Evolutionary conservation across 1,140 invertebrate species (phyloP), one percentile per base, ranked within the genome.

Genomic region (Pseudomyrmex gracilis): DNA sequence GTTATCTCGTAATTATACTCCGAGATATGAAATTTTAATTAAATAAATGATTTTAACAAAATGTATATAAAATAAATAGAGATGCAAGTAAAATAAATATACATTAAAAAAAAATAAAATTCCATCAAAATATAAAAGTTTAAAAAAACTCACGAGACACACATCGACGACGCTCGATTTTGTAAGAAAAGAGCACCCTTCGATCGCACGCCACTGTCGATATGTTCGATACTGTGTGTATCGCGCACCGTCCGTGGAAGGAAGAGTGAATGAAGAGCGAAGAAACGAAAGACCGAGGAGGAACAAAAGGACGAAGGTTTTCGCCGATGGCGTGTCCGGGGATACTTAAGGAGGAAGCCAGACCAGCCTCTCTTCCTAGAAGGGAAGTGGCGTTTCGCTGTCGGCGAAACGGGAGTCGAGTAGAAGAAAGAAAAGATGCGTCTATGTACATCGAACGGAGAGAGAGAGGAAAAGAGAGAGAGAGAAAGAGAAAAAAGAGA

Each of bases 291-390:
- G 2, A 51, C 24, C 12, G 10, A 80, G 83, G 82, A 87, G 70
- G 60, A 89, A 83, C 70, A 83, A 87, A 85, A 85, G 82, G 85
- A 77, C 83, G 58, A 83, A 80, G 82, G 89, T 92, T 93, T 80
- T 93, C 82, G 90, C 89, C 90, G 92, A 92, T 93, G 91, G 91
- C 92, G 92, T 93, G 92, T 89, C 91, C 90, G 85, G 63, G 86
- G 90, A 92, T 93, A 93, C 91, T 93, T 93, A 93, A 90, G 89
- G 86, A 89, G 85, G 83, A 86, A 86, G 67, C 83, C 89, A 83
- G 86, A 85, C 84, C 89, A 84, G 86, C 85, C 82, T 90, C 87
- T 90, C 83, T 93, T 93, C 92, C 86, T 88, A 91, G 92, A 93
- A 93, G 91, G 90, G 89, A 92, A 92, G 92, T 91, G 85, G 86